A percentile compares a stretch with the other conserved stretches of the same genome.
These are phyloP conservation scores for Polydrusus cervinus DNA, from an alignment of 2,888 invertebrate species.

Conservation along the genomic window DNA sequence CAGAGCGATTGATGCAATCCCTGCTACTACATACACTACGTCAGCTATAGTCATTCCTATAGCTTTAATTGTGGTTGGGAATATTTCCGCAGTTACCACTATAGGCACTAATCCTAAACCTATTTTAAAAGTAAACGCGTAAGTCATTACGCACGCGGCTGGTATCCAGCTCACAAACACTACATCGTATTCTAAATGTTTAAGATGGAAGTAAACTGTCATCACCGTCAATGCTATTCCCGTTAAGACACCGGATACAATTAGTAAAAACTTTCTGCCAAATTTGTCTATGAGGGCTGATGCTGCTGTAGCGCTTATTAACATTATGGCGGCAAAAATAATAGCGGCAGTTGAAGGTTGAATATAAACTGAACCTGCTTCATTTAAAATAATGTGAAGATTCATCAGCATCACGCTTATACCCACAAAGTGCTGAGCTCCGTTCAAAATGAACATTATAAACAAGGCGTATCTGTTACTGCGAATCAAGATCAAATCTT, in stretches of 20 bases:
- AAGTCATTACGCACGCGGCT: constrained; percentile 65
- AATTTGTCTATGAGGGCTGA: constrained; percentile 68
- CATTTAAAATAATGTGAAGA: constrained; percentile 67
- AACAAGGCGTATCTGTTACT: constrained; percentile 69
- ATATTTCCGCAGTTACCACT: constrained; percentile 68
- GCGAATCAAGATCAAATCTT: constrained; percentile 66
- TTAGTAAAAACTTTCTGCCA: constrained; percentile 66
- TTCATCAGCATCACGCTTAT: constrained; percentile 70
- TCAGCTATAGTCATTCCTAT: constrained; percentile 70
- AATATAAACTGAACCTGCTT: constrained; percentile 66
- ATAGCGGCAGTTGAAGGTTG: constrained; percentile 66
- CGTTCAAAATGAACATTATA: constrained; percentile 69
- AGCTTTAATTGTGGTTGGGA: constrained; percentile 69
- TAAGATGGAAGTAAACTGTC: constrained; percentile 68
- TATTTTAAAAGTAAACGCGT: constrained; percentile 67
- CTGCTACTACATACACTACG: constrained; percentile 67
- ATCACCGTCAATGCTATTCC: constrained; percentile 64
- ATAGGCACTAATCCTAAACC: constrained; percentile 69
- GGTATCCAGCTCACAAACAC: constrained; percentile 60
- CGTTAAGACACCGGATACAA: constrained; percentile 64
- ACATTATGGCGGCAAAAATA: constrained; percentile 68
- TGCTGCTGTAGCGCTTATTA: constrained; percentile 65
- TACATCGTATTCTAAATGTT: constrained; percentile 63
- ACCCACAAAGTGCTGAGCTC: constrained; percentile 69
- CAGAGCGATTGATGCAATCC: constrained; percentile 65